A percentile compares a stretch with the other conserved stretches of the same genome.
These are phyloP conservation scores for Venustoraphidia nigricollis DNA, from an alignment of 2,888 invertebrate genomes.

Conservation along the genomic window DNA sequence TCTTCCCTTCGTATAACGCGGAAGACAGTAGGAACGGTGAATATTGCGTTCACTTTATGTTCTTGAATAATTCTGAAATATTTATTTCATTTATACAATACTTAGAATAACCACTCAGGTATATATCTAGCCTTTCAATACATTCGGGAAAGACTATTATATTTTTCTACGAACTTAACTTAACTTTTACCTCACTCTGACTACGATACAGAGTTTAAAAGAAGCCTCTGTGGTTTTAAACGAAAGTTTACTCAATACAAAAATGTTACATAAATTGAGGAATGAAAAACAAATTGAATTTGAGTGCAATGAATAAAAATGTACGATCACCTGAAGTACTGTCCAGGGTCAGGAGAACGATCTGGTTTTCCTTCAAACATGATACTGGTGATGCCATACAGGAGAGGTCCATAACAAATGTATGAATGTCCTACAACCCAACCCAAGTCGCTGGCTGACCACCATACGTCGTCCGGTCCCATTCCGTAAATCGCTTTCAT, in stretches of 20 bases:
- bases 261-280: background rate
- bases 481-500: constrained; percentile 72
- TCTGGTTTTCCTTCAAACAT: constrained; percentile 91
- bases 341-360: constrained; percentile 82
- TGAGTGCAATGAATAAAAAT: background rate
- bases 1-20: constrained; percentile 73
- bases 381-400: constrained; percentile 65
- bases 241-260: background rate
- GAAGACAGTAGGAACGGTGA: constrained; percentile 84
- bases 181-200: no score
- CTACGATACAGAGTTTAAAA: no score
- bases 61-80: constrained; percentile 63
- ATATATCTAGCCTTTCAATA: no score
- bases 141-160: no score
- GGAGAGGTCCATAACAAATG: constrained; percentile 80
- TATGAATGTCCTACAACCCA: constrained; percentile 95
- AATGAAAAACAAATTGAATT: background rate
- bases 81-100: no score
- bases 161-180: no score
- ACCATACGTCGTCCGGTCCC: constrained; percentile 66
- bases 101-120: no score
- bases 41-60: constrained; percentile 69
- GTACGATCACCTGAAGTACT: constrained; percentile 61
- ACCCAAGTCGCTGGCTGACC: constrained; percentile 79
- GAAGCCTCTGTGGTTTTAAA: no score